Percentiles rank a stretch among this genome's conserved stretches.
These are phyloP conservation scores for Eunapius fragilis DNA, from an alignment of 37 sponge, comb jelly and placozoan species.

Conservation along the genomic window DNA sequence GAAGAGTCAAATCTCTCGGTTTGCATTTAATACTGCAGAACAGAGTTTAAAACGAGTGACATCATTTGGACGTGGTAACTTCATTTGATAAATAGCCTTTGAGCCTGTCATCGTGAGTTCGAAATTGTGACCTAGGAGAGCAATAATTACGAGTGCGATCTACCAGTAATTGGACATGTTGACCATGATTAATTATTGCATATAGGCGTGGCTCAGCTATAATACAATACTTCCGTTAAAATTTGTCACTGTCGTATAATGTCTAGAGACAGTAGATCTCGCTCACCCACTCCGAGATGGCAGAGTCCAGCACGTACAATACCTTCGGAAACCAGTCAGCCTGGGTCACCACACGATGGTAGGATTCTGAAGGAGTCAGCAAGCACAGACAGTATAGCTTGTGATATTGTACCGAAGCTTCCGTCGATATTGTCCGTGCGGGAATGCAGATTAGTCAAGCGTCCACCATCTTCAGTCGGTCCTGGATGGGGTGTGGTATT, in stretches of 20 bases:
- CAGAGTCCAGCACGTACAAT: not conserved
- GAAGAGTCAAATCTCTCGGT: too few relatives aligned
- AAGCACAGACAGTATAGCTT: conserved; percentile 16
- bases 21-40: too few relatives aligned
- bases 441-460: not conserved
- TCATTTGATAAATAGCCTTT: too few relatives aligned
- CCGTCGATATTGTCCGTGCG: conserved; percentile 18
- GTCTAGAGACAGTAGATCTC: not conserved
- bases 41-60: too few relatives aligned
- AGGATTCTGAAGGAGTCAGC: not conserved
- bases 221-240: not conserved
- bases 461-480: not conserved
- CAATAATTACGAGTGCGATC: too few relatives aligned
- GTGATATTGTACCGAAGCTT: conserved; percentile 10
- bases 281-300: not conserved
- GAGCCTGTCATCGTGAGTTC: too few relatives aligned
- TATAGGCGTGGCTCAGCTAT: not conserved
- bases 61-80: too few relatives aligned
- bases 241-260: not conserved
- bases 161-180: too few relatives aligned
- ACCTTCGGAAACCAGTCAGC: not conserved
- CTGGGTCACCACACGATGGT: not conserved
- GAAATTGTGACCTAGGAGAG: too few relatives aligned
- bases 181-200: too few relatives aligned
- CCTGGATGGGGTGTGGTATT: conserved; percentile 49